These are phyloP conservation scores for Squalus acanthias DNA, from an alignment of 2,797 vertebrate genomes.

Conservation along the genomic window DNA sequence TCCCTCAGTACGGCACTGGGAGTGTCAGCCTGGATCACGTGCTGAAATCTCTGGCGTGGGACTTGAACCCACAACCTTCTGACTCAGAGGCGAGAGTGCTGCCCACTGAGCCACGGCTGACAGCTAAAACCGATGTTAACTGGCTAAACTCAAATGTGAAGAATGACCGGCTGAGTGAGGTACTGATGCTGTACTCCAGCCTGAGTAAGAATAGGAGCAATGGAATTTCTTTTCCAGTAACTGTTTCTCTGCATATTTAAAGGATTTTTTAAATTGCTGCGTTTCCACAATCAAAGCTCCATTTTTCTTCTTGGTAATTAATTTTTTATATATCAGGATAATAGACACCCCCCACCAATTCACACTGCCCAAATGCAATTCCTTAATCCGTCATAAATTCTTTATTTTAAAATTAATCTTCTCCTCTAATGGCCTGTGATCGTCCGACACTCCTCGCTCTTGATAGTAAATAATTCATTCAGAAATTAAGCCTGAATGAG, in stretches of 20 bases:
- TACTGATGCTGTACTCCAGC: too few relatives aligned
- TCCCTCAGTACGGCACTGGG: not conserved
- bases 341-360: not conserved
- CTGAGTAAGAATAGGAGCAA: not conserved
- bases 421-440: not conserved
- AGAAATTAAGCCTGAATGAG: conserved; percentile 23
- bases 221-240: not conserved
- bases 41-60: not conserved
- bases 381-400: not conserved
- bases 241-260: not conserved
- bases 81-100: not conserved
- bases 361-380: not conserved
- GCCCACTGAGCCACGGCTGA: not conserved
- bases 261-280: not conserved
- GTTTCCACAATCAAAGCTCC: not conserved
- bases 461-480: not conserved
- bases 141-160: not conserved
- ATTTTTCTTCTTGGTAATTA: not conserved
- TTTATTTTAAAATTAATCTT: conserved; percentile 26
- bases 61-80: not conserved
- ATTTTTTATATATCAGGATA: not conserved
- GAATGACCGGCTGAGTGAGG: too few relatives aligned
- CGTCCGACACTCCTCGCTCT: not conserved
- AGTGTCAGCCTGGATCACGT: not conserved
- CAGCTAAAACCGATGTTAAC: not conserved